phyloP scores from a whole-genome alignment of 2,888 invertebrate species.

The Folsomia candida region DNA sequence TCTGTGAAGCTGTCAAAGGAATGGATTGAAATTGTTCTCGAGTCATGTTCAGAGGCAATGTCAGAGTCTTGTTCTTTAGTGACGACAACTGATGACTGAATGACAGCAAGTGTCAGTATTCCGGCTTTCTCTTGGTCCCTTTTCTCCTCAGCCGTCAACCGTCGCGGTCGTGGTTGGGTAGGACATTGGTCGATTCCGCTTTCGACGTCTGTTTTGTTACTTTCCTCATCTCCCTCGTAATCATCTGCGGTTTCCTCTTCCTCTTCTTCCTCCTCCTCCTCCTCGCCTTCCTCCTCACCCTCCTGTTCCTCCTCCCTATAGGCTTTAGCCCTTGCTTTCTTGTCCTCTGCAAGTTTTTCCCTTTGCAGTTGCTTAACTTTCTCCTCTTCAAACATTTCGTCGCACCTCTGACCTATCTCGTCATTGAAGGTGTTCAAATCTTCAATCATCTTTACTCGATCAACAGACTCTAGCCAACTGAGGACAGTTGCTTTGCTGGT shows the following conservation, averaged over 20 bases:
- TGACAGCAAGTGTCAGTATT: not conserved
- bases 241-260: not conserved
- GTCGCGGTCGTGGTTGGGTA: not conserved
- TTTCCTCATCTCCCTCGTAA: not conserved
- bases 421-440: not conserved
- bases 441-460: conserved; percentile 11
- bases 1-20: conserved; percentile 24
- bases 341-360: conserved; percentile 4
- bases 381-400: conserved; percentile 9
- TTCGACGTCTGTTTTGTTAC: not conserved
- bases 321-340: not conserved
- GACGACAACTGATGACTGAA: conserved; percentile 1
- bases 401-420: not conserved
- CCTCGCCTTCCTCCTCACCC: conserved; percentile 9
- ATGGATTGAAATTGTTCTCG: conserved; percentile 11
- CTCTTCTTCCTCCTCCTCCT: conserved; percentile 10
- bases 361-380: not conserved
- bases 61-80: conserved; percentile 3
- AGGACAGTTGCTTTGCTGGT: conserved; percentile 33
- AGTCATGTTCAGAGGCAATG: conserved; percentile 2
- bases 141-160: conserved; percentile 1
- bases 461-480: conserved; percentile 33
- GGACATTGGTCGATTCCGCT: not conserved
- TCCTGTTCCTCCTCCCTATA: conserved; percentile 2
- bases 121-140: conserved; percentile 4